phyloP scores from a whole-genome alignment of 2,888 invertebrate species.

The Thysanoteuthis rhombus region DNA sequence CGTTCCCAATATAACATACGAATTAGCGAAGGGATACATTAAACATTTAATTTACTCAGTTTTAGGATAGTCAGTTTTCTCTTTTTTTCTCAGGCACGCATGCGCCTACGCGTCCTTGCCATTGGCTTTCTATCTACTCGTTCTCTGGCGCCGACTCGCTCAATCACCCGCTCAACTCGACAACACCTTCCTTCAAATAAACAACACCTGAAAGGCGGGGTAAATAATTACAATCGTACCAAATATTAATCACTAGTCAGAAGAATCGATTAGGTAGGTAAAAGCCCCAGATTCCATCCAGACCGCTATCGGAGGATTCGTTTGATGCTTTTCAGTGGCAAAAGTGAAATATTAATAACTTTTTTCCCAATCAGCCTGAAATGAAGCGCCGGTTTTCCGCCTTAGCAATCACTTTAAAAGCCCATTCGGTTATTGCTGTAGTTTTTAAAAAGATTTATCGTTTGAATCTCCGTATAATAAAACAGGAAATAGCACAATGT shows the following conservation, averaged over 20 bases:
- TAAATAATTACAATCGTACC: background rate
- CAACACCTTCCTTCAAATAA: background rate
- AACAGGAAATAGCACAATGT: too few species aligned
- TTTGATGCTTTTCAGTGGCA: background rate
- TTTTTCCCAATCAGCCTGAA: background rate
- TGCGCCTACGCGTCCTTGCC: background rate
- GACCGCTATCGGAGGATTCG: background rate
- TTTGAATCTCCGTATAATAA: too few species aligned
- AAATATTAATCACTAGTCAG: background rate
- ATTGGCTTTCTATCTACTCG: too few species aligned
- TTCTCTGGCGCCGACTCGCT: background rate
- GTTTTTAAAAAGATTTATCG: too few species aligned
- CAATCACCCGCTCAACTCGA: background rate
- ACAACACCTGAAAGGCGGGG: too few species aligned
- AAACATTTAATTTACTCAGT: too few species aligned
- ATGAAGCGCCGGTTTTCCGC: background rate
- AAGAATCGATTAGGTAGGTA: background rate
- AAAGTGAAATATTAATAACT: background rate
- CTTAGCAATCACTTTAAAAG: background rate
- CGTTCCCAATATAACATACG: too few species aligned
- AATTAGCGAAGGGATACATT: too few species aligned
- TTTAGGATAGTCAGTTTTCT: background rate
- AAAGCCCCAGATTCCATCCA: background rate
- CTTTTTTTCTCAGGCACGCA: too few species aligned
- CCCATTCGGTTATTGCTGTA: background rate